Conservation (phyloP, 1,140 invertebrate species). For the Rhagoletis zephyria region DNA sequence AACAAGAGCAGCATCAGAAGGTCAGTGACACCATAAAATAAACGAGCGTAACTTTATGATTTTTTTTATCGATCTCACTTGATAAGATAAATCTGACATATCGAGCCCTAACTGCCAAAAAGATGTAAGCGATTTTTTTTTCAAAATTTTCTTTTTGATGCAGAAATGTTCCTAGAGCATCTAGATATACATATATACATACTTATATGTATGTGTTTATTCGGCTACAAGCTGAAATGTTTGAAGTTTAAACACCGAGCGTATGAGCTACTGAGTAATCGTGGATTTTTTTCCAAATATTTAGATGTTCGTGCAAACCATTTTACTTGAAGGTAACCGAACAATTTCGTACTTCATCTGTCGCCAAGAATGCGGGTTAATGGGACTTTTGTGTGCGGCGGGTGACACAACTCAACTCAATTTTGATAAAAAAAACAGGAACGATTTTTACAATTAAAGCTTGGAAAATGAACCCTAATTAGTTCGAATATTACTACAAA, state of each 20-base stretch:
- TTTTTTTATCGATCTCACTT: neutral
- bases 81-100: neutral
- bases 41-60: conserved; percentile 51
- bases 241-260: too few species aligned
- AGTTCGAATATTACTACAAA: too few species aligned
- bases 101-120: neutral
- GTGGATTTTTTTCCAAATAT: too few species aligned
- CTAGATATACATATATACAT: neutral
- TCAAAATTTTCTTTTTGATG: neutral
- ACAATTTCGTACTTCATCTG: neutral
- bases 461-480: too few species aligned
- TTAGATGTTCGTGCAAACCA: neutral
- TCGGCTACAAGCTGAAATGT: too few species aligned
- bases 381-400: neutral
- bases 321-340: neutral
- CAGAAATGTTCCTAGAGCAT: neutral
- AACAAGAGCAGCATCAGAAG: too few species aligned
- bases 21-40: conserved; percentile 48
- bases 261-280: too few species aligned
- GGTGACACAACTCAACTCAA: neutral
- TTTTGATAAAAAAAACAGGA: too few species aligned
- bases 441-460: too few species aligned
- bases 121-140: neutral
- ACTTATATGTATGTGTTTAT: neutral
- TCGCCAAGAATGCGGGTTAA: neutral